Base-by-base conservation (phyloP, 2,113 vertebrate genomes). In the Trinectes maculatus region DNA sequence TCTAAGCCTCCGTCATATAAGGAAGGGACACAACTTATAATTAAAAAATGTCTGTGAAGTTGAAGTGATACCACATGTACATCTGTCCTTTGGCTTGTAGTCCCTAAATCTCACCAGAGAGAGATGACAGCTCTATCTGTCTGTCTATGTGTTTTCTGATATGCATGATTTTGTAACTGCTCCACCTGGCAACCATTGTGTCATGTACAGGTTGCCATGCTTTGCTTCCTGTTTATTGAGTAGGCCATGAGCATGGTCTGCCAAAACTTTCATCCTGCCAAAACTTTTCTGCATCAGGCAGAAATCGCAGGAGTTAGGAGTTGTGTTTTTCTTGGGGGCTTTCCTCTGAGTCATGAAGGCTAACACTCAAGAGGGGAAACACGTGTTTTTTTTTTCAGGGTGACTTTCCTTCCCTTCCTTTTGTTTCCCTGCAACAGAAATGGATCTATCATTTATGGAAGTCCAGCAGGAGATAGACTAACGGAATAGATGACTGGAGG, bases 1-100 rank as follows among this genome's bases (percentile, higher is more conserved):
- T 25, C 1, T 13, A 4, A 34, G 15, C 19, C 13, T 51, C 24
- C 44, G 69, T 57, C 60, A 71, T 13, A 29, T 25, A n/a, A 63
- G 54, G 53, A 72, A 60, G 57, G 56, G 73, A 37, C 28, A 21
- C 54, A 62, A 55, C 73, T 53, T 59, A 60, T 81, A 67, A 57
- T 79, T 85, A 51, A 87, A 74, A 57, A 81, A 80, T 79, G 71
- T 73, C 40, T 66, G 36, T 66, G 81, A 85, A 88, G 22, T 65
- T 66, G 81, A 85, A 88, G 22, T 65, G 52, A 60, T 82, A 60
- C 65, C 89, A 89, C 47, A 81, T 85, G 85, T 71, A 62, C 28
- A 5, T 16, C 61, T 54, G 74, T 63, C 44, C 34, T 46, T 58
- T 54, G 13, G 44, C 74, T 71, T 70, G 63, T 66, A 24, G 66